Base-by-base conservation (phyloP, 1,140 invertebrate genomes). In the Linepithema humile region DNA sequence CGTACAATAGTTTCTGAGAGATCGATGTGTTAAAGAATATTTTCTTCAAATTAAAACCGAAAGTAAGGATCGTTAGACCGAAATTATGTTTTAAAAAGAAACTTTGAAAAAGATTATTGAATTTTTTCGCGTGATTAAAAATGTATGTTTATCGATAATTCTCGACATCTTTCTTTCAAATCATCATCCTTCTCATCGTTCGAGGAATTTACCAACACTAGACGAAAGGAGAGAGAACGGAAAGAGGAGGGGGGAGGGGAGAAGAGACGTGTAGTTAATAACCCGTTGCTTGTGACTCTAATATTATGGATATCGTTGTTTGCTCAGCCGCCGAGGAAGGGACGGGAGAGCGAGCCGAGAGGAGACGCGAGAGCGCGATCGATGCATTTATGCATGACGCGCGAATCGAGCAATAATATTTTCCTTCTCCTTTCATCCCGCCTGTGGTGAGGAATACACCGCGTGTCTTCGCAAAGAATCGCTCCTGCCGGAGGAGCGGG, bases 321-420 rank as follows among this genome's bases (percentile, higher is more conserved):
- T 89, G 87, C 74, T 80, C 87, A 89, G 87, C 87, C 87, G 86
- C 87, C 73, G 74, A 80, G 67, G n/a, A 85, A 69, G 48, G 57
- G 78, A 74, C 57, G 86, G n/a, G n/a, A 78, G 86, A 72, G 80
- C 64, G 83, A 77, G 53, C n/a, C 38, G 74, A 65, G 69, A 82
- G 55, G 69, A 83, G 45, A 74, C 85, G 62, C 87, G 85, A 87
- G 83, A 85, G 82, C 70, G 82, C 89, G 87, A 89, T 86, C 84
- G 87, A 91, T 91, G 90, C 89, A 91, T 91, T 91, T 90, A 91
- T 91, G 89, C 90, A 91, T 89, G 89, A 88, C 86, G 85, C 72
- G 82, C 73, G 84, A 86, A 89, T 90, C 84, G 83, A 89, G 88
- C 89, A 89, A 90, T 88, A 90, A 91, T 90, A 91, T 91, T 91